Evolutionary conservation across 2,113 vertebrate species (phyloP).

Genomic region (Barbus barbus): DNA sequence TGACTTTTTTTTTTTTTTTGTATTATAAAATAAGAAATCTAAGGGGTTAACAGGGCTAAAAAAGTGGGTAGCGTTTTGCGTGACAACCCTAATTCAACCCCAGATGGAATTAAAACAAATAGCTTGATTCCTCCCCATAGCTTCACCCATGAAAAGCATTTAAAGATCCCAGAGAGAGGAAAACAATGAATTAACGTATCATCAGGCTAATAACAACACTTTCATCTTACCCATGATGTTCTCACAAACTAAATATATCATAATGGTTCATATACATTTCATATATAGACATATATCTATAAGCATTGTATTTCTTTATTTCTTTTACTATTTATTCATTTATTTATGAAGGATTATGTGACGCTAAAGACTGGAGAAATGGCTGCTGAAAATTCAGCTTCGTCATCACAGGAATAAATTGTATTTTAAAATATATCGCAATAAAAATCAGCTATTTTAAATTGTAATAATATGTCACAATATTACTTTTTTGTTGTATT

Average conservation of each 20-base stretch:
- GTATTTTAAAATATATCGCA: too few relatives aligned
- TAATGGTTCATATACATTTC: too few relatives aligned
- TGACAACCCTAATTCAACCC: slow-evolving; percentile 43
- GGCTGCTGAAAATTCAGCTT: too few relatives aligned
- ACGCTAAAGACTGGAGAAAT: too few relatives aligned
- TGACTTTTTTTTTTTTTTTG: too few relatives aligned
- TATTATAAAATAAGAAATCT: background rate
- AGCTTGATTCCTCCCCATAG: slow-evolving; percentile 45
- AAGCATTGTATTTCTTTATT: too few relatives aligned
- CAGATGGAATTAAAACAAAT: slow-evolving; percentile 50
- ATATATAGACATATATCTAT: too few relatives aligned
- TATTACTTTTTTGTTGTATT: background rate
- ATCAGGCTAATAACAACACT: slow-evolving; percentile 39
- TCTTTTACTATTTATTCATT: too few relatives aligned
- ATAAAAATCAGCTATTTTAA: too few relatives aligned
- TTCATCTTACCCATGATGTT: slow-evolving; percentile 50
- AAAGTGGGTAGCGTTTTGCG: background rate
- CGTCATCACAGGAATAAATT: too few relatives aligned
- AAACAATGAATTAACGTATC: background rate
- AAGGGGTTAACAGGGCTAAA: background rate
- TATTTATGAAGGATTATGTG: too few relatives aligned
- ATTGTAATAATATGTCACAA: too few relatives aligned
- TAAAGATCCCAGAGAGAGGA: slow-evolving; percentile 46
- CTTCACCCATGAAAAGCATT: slow-evolving; percentile 54
- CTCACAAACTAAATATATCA: slow-evolving; percentile 42